Evolutionary conservation across 2,888 invertebrate species (phyloP), one percentile per base, ranked within the genome.

Genomic region (Pediacus dermestoides): DNA sequence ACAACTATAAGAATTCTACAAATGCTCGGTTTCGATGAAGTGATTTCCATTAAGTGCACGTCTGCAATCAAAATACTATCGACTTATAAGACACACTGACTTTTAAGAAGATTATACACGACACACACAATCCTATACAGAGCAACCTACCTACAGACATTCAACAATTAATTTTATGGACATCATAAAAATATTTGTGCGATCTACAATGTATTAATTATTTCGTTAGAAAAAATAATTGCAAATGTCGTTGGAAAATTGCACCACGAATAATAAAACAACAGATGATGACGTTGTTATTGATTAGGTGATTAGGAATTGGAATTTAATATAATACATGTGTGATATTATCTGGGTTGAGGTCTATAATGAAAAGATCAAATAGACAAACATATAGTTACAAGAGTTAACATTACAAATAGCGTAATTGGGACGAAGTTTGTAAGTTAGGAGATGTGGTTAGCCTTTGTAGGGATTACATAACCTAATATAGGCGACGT

Each of bases 401-500:
- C 39, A 37, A 36, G 37, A 45, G 44, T 46, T 39, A 18, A 46
- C 46, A 43, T 48, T 49, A 48, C 49, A 48, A 39, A 37, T 38
- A 40, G 39, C 42, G 40, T 52, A 52, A 52, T 49, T 48, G 49
- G 47, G 44, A 45, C 44, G 28, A 34, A 34, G 33, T 21, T 37
- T 26, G 40, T 39, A 34, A 34, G 38, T 44, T 42, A 38, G 39
- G 31, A 42, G 34, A 41, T 44, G 50, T 44, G 44, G 48, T 44
- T 47, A 37, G 42, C 47, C 46, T 52, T 47, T 37, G 42, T 39
- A 28, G 39, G 30, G 40, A 52, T 57, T 57, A 53, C 49, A 50
- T 55, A 55, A 55, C 57, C 54, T 49, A 57, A 53, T 57, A 55
- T 52, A 52, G 55, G 45, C 50, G 52, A 43, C 50, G 47, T 42